These are phyloP conservation scores for Callipepla californica DNA, from an alignment of 2,113 vertebrate genomes.

Conservation along the genomic window DNA sequence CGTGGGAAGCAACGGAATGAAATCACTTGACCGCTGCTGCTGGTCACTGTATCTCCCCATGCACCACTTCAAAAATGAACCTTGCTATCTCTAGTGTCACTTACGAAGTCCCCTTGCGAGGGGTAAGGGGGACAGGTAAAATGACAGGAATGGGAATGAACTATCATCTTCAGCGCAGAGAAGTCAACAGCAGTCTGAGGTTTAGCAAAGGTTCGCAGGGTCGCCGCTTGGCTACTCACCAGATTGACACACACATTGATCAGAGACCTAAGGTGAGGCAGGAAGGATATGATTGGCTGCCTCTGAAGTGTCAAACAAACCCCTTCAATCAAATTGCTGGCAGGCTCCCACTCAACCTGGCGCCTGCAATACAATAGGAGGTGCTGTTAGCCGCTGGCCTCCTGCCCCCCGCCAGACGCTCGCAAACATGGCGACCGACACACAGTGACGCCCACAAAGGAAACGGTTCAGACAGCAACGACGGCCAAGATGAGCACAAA, in stretches of 20 bases:
- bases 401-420: constrained; percentile 59
- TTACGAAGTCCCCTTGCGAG: constrained; percentile 53
- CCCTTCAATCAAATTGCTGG: constrained; percentile 99
- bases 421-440: constrained; percentile 68
- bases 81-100: constrained; percentile 71
- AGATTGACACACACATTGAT: constrained; percentile 99
- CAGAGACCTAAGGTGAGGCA: constrained; percentile 97
- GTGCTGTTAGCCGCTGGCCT: constrained; percentile 74
- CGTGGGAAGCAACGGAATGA: constrained; percentile 73
- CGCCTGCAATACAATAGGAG: constrained; percentile 89
- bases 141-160: constrained; percentile 54
- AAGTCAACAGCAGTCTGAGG: constrained; percentile 72
- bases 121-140: constrained; percentile 4
- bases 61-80: constrained; percentile 81
- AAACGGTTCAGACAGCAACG: constrained; percentile 45
- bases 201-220: constrained; percentile 67
- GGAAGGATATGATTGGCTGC: constrained; percentile 99
- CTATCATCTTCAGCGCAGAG: constrained; percentile 74
- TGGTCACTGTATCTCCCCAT: constrained; percentile 73
- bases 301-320: constrained; percentile 99
- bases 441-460: constrained; percentile 62
- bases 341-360: constrained; percentile 99
- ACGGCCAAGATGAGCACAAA: constrained; percentile 36
- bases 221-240: constrained; percentile 83
- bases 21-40: constrained; percentile 13